Conservation (phyloP, 2,888 invertebrate genomes). For the Amphipoea lucens region DNA sequence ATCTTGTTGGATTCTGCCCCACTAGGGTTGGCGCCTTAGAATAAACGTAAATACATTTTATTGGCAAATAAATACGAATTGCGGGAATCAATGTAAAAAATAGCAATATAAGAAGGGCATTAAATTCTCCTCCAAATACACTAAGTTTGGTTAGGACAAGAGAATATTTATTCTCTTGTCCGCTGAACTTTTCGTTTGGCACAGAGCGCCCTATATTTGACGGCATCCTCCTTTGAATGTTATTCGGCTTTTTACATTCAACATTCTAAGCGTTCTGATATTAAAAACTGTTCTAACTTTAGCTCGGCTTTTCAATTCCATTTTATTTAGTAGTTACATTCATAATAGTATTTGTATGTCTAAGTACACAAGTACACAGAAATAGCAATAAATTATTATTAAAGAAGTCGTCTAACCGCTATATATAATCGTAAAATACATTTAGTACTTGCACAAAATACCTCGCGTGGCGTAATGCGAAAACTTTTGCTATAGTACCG, state of each 20-base stretch:
- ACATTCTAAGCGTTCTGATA: too few species aligned
- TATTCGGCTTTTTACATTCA: background rate
- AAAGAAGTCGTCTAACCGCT: conserved; percentile 61
- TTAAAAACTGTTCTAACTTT: background rate
- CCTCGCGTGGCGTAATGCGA: conserved; percentile 83
- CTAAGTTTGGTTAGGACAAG: too few species aligned
- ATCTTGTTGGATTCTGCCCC: too few species aligned
- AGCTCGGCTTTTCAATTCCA: background rate
- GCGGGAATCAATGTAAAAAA: too few species aligned
- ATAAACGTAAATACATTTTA: too few species aligned
- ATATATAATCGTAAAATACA: conserved; percentile 72
- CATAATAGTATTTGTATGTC: background rate
- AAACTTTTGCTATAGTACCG: conserved; percentile 83
- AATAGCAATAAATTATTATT: conserved; percentile 36
- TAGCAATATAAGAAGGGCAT: too few species aligned
- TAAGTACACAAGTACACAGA: background rate
- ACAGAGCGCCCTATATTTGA: too few species aligned
- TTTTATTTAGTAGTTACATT: background rate
- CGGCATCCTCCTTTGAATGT: background rate
- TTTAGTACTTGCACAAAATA: conserved; percentile 75
- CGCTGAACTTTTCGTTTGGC: too few species aligned
- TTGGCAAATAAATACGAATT: too few species aligned
- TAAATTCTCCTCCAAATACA: too few species aligned
- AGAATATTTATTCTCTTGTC: too few species aligned
- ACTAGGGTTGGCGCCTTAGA: too few species aligned